A percentile compares a stretch with the other conserved stretches of the same genome.
Conservation (phyloP, 23 tunicate species). For the Halocynthia roretzi region DNA sequence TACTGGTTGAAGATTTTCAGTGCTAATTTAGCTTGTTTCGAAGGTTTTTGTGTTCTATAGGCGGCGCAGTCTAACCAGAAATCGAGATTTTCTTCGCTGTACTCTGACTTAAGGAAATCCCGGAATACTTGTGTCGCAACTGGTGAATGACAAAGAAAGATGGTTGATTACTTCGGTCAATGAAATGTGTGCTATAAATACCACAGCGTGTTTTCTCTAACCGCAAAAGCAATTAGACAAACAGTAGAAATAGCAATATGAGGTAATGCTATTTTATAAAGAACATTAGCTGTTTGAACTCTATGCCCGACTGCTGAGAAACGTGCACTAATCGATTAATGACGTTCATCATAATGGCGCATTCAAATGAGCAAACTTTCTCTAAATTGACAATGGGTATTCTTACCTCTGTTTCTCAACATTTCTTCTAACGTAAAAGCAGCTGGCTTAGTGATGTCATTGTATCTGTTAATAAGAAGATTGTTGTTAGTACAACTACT, state of each 20-base stretch:
- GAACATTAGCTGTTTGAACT: no score
- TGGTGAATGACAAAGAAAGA: constrained; percentile 1
- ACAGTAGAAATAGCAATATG: no score
- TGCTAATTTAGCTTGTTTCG: constrained; percentile 38
- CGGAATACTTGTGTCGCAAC: constrained; percentile 28
- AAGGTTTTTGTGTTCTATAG: constrained; percentile 20
- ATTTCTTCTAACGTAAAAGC: constrained; percentile 22
- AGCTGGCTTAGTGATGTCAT: constrained; percentile 7
- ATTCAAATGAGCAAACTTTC: not conserved
- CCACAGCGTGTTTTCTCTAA: no score
- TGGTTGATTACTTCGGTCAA: not conserved
- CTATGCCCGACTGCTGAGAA: no score
- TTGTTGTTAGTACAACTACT: no score
- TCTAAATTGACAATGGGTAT: not conserved
- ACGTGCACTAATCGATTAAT: no score
- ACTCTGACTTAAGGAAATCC: constrained; percentile 35
- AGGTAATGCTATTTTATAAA: no score
- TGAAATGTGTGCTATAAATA: not conserved
- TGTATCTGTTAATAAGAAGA: not conserved
- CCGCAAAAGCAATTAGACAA: no score
- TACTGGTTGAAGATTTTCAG: constrained; percentile 35
- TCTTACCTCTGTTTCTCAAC: constrained; percentile 43
- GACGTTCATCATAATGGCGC: not conserved
- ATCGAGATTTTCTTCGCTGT: constrained; percentile 60
- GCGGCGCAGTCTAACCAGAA: constrained; percentile 58